A percentile compares a stretch with the other conserved stretches of the same genome.
Conservation (phyloP, 2,797 vertebrate species). For the Smutsia temminckii region DNA sequence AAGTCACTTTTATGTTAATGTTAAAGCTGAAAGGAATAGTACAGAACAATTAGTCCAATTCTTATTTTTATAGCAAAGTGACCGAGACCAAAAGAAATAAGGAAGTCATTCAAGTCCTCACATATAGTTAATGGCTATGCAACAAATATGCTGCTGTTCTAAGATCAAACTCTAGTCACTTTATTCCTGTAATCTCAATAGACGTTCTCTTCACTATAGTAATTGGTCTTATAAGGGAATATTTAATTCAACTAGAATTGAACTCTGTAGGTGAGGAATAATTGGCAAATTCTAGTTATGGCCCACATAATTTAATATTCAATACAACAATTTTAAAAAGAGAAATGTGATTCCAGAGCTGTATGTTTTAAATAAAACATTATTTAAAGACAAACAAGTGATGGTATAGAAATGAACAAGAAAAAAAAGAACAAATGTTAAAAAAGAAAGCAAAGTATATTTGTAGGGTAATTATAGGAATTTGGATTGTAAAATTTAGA, state of each 20-base stretch:
- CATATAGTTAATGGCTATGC: not conserved
- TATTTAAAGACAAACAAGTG: not conserved
- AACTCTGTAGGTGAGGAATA: not conserved
- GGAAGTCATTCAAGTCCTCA: not conserved
- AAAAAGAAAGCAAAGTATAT: not conserved
- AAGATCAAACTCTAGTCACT: not conserved
- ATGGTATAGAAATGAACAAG: not conserved
- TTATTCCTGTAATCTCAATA: not conserved
- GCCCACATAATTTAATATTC: not conserved
- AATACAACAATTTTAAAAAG: not conserved
- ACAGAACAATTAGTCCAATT: not conserved
- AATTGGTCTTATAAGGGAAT: not conserved
- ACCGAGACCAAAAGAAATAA: constrained; percentile 32
- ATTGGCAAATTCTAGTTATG: not conserved
- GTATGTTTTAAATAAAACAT: not conserved
- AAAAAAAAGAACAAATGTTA: not conserved
- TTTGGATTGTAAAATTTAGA: not conserved
- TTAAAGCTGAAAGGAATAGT: not conserved
- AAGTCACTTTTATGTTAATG: not conserved
- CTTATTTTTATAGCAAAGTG: not conserved
- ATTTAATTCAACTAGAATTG: not conserved
- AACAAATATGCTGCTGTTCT: not conserved
- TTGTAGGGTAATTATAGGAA: not conserved
- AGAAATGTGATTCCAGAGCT: not conserved
- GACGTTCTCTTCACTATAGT: not conserved